Evolutionary conservation across 2,113 vertebrate genomes (phyloP), one percentile per base, ranked within the genome.

Genomic region (Myodes glareolus): DNA sequence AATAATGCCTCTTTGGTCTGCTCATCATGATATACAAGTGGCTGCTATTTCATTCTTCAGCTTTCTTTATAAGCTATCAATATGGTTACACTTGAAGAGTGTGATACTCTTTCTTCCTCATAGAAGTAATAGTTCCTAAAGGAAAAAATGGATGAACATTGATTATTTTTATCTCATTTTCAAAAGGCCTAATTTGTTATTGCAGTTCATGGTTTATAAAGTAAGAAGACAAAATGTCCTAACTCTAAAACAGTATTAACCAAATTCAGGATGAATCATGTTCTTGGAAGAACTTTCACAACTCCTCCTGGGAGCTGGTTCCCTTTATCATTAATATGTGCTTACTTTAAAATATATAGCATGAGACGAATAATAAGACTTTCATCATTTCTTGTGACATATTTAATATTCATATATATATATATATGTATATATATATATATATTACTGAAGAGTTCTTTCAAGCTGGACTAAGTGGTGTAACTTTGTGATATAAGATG

Each of bases 161-260:
- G 10, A 27, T 94, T 84, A 55, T 39, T 67, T 76, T 84, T 80
- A 67, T 67, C 36, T 91, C 16, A 52, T 63, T 92, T 95, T 93
- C 55, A 58, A 89, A 85, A 88, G 7, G 1, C 2, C 2, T 91
- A 25, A 55, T 88, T 84, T 76, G 17, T 80, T 75, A 73, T 47
- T 75, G 29, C 3, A 75, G 61, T 77, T 93, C n/a, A 45, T 7
- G 17, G 5, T 33, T 27, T 80, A 52, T 4, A 61, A 29, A 45
- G 68, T 70, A 14, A 36, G 33, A 50, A 75, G 23, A 86, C 21
- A 61, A 39, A 89, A 68, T 95, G 21, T 2, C 50, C 25, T 70
- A 90, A 55, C 50, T 80, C 36, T 65, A n/a, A 77, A 13, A 88
- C 91, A 8, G 11, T 63, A 82, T 27, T 82, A 93, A 0, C 42